Conservation (phyloP, 2,113 vertebrate genomes). For the Diglossa brunneiventris region DNA sequence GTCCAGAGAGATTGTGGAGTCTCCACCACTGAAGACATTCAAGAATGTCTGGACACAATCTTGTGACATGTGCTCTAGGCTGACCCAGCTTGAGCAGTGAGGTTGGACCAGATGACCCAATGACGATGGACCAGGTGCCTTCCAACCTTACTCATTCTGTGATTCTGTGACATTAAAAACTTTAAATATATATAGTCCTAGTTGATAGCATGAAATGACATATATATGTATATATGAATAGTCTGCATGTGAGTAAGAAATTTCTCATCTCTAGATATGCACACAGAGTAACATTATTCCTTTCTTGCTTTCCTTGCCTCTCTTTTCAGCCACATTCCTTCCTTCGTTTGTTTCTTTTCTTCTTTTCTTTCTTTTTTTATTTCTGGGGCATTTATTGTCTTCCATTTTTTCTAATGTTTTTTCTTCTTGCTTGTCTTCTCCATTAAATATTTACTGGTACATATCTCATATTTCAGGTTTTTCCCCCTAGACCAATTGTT, state of each 20-base stretch:
- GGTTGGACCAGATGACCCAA: not conserved
- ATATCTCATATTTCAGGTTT: not conserved
- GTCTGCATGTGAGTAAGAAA: not conserved
- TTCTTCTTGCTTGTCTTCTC: not conserved
- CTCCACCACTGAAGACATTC: not conserved
- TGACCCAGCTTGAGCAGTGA: not conserved
- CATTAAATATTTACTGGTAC: not conserved
- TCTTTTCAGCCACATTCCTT: not conserved
- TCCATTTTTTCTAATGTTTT: not conserved
- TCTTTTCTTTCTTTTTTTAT: rapidly evolving
- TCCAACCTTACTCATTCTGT: not conserved
- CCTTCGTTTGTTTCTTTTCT: not conserved
- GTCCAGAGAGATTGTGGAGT: not conserved
- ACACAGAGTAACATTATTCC: not conserved
- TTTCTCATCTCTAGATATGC: not conserved
- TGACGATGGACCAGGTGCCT: not conserved
- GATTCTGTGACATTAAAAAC: not conserved
- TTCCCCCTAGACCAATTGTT: not conserved
- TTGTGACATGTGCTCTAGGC: not conserved
- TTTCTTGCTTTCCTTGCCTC: not conserved
- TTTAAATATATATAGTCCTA: not conserved
- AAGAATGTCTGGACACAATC: not conserved
- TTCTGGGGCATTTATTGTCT: not conserved
- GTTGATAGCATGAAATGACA: not conserved
- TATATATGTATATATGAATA: not conserved